Conservation (phyloP, 2,888 invertebrate genomes). For the Stenoptilia bipunctidactyla region DNA sequence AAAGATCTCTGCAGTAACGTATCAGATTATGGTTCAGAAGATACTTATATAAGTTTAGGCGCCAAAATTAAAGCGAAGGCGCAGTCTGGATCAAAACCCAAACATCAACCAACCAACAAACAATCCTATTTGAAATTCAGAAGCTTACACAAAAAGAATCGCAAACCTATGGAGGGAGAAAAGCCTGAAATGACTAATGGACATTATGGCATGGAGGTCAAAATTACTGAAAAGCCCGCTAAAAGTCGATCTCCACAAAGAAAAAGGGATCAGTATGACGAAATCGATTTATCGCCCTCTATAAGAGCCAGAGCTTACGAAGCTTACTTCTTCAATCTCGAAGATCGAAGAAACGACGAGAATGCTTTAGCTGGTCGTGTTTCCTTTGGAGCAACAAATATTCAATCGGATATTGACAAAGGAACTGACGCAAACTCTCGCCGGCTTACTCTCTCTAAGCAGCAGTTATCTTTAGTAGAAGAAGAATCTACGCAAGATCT, state of each 20-base stretch:
- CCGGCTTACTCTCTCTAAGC: conserved; percentile 39
- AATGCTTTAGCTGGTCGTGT: conserved; percentile 28
- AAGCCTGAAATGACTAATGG: conserved; percentile 25
- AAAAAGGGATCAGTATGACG: conserved; percentile 27
- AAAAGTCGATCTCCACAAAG: conserved; percentile 32
- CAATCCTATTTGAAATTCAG: conserved; percentile 47
- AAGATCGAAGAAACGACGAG: conserved; percentile 26
- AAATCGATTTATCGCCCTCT: conserved; percentile 35
- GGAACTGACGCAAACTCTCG: conserved; percentile 43
- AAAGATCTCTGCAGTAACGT: conserved; percentile 52
- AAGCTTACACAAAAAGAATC: conserved; percentile 38
- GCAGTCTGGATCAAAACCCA: conserved; percentile 40
- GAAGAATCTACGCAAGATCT: conserved; percentile 63
- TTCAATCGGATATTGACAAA: conserved; percentile 27
- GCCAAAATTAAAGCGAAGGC: conserved; percentile 66
- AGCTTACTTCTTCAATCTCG: conserved; percentile 46
- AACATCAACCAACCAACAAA: conserved; percentile 30
- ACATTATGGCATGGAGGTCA: conserved; percentile 49
- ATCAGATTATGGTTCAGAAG: conserved; percentile 62
- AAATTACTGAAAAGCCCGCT: conserved; percentile 37
- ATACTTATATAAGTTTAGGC: conserved; percentile 61
- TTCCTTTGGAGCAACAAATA: conserved; percentile 28
- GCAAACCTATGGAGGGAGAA: conserved; percentile 36
- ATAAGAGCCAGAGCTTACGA: conserved; percentile 37
- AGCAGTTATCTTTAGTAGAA: conserved; percentile 61